Percentiles rank a stretch among this genome's conserved stretches.
phyloP scores from a whole-genome alignment of 2,797 vertebrate genomes.

The Dendrocincla fuliginosa region DNA sequence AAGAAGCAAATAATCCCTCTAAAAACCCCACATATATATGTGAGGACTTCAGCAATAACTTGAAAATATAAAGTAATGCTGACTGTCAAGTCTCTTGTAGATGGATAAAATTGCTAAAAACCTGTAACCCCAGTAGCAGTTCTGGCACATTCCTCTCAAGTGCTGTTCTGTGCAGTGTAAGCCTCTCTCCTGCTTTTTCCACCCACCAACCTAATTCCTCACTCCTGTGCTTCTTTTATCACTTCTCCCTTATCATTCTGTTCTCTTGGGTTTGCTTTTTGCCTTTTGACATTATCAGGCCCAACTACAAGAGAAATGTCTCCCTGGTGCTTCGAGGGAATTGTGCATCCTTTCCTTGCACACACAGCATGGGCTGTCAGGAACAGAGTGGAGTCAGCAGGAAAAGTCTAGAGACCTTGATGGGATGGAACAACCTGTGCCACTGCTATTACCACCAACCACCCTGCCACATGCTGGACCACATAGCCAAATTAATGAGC shows the following conservation, averaged over 20 bases:
- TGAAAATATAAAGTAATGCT: not conserved
- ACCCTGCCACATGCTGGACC: not conserved
- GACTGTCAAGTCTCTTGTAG: not conserved
- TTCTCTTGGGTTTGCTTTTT: not conserved
- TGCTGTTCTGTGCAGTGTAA: not conserved
- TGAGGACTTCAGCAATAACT: not conserved
- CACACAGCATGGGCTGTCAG: not conserved
- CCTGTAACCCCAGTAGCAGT: not conserved
- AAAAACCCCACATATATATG: not conserved
- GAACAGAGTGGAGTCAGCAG: not conserved
- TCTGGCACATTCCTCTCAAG: not conserved
- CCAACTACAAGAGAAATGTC: not conserved
- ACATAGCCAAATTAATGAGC: not conserved
- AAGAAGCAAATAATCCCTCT: not conserved
- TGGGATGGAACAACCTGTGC: not conserved
- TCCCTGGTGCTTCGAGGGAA: not conserved
- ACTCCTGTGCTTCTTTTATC: not conserved
- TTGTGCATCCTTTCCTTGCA: rapidly evolving
- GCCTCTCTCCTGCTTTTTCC: not conserved
- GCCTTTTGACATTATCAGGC: not conserved
- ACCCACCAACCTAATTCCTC: not conserved
- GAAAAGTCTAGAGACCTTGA: not conserved
- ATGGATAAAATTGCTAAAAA: not conserved
- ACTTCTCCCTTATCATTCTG: not conserved
- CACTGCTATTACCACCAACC: not conserved